Evolutionary conservation across 2,888 invertebrate species (phyloP), one percentile per base, ranked within the genome.

Genomic region (Phalera bucephala): DNA sequence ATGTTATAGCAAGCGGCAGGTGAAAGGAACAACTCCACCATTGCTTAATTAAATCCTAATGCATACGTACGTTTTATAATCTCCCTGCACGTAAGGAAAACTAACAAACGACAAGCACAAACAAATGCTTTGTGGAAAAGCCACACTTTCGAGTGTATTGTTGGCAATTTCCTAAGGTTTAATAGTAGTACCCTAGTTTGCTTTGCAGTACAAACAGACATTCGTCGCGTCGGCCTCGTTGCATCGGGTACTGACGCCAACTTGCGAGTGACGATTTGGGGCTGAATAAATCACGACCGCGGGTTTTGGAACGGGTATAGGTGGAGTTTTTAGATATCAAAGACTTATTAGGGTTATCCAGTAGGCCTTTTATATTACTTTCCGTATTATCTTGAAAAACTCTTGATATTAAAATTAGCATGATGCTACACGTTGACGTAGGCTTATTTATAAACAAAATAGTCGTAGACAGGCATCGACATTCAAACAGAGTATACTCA

Each of bases 201-300:
- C 60, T 70, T 59, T 63, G 56, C 53, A 48, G 69, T 61, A 61
- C 67, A 74, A 76, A 78, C 59, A 76, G 56, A 37, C 42, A 35
- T 34, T 27, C 21, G 32, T 21, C 15, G 26, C 12, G 6, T 29
- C 15, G 22, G 23, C 21, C 13, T 11, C 14, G 11, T 22, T 28
- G 31, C 28, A 28, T 21, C 25, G 11, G 27, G 28, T 20, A 20
- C 31, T 28, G 31, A 31, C n/a, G 14, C n/a, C 1, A 27, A 27
- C 14, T 27, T 14, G 3, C 14, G 27, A 3, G 14, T 13, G 12
- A 7, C 4, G 14, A 9, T 9, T 14, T 27, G 11, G 8, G 25
- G 25, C 2, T 25, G 10, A 9, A 12, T 17, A 12, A 25, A 22
- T 10, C 6, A 10, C 22, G 5, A 10, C n/a, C n/a, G n/a, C n/a